These are phyloP conservation scores for Drosophila kepulauana DNA, from an alignment of 1,140 invertebrate genomes.

Conservation along the genomic window DNA sequence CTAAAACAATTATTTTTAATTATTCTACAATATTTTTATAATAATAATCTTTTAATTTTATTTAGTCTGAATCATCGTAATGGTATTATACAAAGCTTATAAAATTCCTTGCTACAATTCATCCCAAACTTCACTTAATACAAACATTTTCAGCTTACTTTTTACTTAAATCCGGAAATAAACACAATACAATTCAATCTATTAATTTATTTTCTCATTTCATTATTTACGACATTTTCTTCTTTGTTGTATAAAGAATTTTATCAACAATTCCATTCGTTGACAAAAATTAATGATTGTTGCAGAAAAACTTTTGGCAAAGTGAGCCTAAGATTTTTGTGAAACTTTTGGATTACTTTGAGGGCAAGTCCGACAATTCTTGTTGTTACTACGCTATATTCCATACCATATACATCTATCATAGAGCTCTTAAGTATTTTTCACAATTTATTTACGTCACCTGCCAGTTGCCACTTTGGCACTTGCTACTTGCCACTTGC, in stretches of 20 bases:
- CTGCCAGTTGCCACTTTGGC: conserved; percentile 59
- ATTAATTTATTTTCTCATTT: conserved; percentile 42
- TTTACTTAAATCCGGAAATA: neutral
- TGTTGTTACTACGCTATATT: conserved; percentile 18
- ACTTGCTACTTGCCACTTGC: conserved; percentile 39
- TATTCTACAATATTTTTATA: too few species aligned
- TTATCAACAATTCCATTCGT: conserved; percentile 50
- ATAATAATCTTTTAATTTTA: too few species aligned
- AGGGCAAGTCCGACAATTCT: conserved; percentile 28
- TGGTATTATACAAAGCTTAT: neutral
- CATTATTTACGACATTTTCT: conserved; percentile 1
- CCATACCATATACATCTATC: conserved; percentile 63
- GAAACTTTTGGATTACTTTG: conserved; percentile 56
- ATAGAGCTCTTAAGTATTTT: conserved; percentile 68
- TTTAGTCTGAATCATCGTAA: too few species aligned
- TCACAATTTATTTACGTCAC: conserved; percentile 75
- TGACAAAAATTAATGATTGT: conserved; percentile 70
- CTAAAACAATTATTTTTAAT: too few species aligned
- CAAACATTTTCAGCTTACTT: neutral
- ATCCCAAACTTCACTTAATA: neutral
- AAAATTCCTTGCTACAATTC: neutral
- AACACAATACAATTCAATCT: conserved; percentile 33
- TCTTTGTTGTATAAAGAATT: conserved; percentile 42
- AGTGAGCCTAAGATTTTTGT: conserved; percentile 49
- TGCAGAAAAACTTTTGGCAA: conserved; percentile 49